phyloP scores from a whole-genome alignment of 2,888 invertebrate genomes.

The Atrina japonica region DNA sequence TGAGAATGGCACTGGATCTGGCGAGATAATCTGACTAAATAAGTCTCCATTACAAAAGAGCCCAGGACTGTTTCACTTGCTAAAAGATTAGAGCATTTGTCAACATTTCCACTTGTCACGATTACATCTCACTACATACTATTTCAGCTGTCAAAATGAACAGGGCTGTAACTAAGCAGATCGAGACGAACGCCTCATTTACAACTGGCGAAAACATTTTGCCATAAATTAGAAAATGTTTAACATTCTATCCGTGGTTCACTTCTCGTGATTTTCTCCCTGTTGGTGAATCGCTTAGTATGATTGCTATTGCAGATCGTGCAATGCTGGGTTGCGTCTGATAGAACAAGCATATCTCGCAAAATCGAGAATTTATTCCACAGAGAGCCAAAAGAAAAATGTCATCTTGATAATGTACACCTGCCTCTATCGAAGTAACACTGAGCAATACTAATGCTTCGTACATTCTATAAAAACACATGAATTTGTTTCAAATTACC shows the following conservation, averaged over 20 bases:
- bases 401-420: constrained; percentile 2
- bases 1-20: no score
- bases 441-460: background rate
- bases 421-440: background rate
- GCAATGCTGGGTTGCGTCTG: background rate
- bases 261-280: constrained; percentile 34
- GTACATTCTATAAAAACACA: constrained; percentile 5
- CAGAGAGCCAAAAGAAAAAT: background rate
- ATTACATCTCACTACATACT: constrained; percentile 15
- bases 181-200: constrained; percentile 37
- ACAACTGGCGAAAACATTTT: constrained; percentile 36
- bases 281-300: constrained; percentile 21
- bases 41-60: no score
- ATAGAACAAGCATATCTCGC: background rate
- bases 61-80: no score
- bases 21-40: no score
- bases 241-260: constrained; percentile 45
- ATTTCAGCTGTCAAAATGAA: constrained; percentile 41
- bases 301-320: constrained; percentile 35
- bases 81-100: constrained; percentile 32
- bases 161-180: constrained; percentile 27
- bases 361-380: background rate
- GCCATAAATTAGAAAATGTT: constrained; percentile 47
- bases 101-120: constrained; percentile 28
- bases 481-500: constrained; percentile 21